Conservation (phyloP, 2,113 vertebrate species). For the Noturus placidus region DNA sequence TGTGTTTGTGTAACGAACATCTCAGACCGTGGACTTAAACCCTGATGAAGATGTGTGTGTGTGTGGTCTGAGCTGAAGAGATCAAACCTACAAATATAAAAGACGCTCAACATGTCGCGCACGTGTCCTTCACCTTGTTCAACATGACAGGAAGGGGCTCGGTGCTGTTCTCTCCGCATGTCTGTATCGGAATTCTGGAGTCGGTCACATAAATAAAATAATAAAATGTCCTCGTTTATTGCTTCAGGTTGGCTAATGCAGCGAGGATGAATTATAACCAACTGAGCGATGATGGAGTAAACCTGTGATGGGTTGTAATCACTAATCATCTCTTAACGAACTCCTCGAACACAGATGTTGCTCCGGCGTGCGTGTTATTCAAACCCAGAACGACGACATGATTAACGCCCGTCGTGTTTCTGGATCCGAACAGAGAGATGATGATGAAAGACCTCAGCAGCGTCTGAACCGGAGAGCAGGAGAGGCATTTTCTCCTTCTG, state of each 20-base stretch:
- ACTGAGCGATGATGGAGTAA: neutral
- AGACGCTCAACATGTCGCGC: too few species aligned
- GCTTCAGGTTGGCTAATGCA: neutral
- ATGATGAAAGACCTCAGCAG: neutral
- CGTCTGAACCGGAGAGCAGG: too few species aligned
- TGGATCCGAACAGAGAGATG: neutral
- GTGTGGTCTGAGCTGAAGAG: neutral
- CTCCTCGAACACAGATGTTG: neutral
- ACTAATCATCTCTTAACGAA: slow-evolving; percentile 11
- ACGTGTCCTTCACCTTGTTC: too few species aligned
- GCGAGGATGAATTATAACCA: neutral
- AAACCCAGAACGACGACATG: neutral
- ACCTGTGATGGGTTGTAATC: neutral
- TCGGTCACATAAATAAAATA: neutral
- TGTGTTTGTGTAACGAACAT: neutral
- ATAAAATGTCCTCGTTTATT: neutral
- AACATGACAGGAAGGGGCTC: neutral
- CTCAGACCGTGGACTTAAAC: neutral
- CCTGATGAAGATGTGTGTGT: neutral
- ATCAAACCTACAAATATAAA: too few species aligned
- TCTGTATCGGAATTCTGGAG: neutral
- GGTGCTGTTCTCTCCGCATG: too few species aligned
- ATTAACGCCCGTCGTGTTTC: neutral
- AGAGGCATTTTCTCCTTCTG: neutral
- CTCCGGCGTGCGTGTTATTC: neutral